Conservation (phyloP, 2,113 vertebrate species). For the Cisticola juncidis region DNA sequence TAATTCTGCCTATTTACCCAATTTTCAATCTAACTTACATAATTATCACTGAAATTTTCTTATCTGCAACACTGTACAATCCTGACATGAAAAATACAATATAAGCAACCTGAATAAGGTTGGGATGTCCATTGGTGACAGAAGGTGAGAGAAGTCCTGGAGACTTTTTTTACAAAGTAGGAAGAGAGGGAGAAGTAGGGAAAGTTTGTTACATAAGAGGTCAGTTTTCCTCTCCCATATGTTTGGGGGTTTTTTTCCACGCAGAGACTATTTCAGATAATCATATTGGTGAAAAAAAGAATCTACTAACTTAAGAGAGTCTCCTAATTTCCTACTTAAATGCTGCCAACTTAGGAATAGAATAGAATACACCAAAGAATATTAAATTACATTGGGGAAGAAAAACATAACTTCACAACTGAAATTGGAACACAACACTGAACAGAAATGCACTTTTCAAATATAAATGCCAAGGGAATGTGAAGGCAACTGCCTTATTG, state of each 20-base stretch:
- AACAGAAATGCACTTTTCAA: background rate
- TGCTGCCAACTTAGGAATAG: background rate
- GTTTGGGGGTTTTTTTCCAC: background rate
- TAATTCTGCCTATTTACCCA: background rate
- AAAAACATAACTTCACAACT: background rate
- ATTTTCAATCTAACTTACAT: constrained; percentile 22
- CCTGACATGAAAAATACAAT: background rate
- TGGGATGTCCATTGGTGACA: background rate
- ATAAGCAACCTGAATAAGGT: background rate
- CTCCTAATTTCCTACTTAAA: background rate
- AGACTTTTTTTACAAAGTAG: background rate
- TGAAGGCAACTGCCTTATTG: background rate
- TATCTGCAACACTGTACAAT: constrained; percentile 17
- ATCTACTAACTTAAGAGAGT: background rate
- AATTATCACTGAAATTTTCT: background rate
- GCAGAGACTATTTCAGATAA: background rate
- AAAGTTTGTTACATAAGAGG: background rate
- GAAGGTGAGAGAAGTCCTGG: background rate
- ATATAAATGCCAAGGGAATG: background rate
- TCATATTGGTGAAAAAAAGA: background rate
- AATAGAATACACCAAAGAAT: background rate
- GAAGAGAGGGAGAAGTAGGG: background rate
- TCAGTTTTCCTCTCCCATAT: background rate
- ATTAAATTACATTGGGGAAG: background rate
- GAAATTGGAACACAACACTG: background rate